Base-by-base conservation (phyloP, 1,140 invertebrate genomes). In the Yoshiicerus persimilis region DNA sequence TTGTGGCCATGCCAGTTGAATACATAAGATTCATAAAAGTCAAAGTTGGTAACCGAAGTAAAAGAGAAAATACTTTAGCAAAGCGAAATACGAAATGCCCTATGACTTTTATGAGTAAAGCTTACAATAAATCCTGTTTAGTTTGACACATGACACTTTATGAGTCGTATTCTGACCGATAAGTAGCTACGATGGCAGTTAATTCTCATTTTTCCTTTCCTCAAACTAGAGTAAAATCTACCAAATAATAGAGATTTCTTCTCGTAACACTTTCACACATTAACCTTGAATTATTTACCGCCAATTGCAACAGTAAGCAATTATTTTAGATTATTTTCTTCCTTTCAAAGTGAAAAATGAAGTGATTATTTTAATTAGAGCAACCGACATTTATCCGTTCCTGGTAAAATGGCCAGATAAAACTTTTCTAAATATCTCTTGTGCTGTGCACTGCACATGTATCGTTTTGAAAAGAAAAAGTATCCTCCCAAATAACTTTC, bases 41-140 rank as follows among this genome's bases (percentile, higher is more conserved):
- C 20, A 34, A 38, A n/a, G 75, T 80, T 6, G 13, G 27, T 38
- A 56, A 56, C 41, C 25, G n/a, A 62, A 77, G 25, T n/a, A 41
- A 77, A 27, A 77, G 66, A 39, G 66, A 34, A 77, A 32, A 77
- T 41, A 87, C n/a, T 41, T 36, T 75, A 41, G 41, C 8, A 47
- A 62, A 47, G 75, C 16, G 16, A 87, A 83, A 56, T 30, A 64
- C 9, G 10, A 83, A 83, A 39, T 36, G 62, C 20, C 30, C n/a
- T 86, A 20, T 36, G 34, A 30, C 32, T 34, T 88, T 88, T 88
- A 47, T 62, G 39, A 56, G 75, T 80, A 80, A n/a, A 80, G 30
- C 75, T 23, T 32, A 30, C 83, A 30, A 84, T 84, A 84, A 84
- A 84, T 84, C 83, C 38, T 84, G 25, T 84, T 84, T 84, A 84